A percentile compares a stretch with the other conserved stretches of the same genome.
These are phyloP conservation scores for Philonicus albiceps DNA, from an alignment of 2,888 invertebrate species.

Conservation along the genomic window DNA sequence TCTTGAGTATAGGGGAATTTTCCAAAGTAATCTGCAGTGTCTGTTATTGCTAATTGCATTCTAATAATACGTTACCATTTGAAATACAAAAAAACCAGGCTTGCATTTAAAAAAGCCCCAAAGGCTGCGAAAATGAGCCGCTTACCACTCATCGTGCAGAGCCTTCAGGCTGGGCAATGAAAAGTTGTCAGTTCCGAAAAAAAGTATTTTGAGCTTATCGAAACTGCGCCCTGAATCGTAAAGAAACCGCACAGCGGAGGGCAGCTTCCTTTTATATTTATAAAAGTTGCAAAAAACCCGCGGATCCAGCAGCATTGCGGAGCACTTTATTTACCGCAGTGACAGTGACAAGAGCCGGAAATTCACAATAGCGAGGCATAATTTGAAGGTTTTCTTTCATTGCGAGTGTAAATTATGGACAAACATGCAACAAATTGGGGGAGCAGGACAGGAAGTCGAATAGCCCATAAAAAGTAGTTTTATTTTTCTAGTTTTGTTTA, in stretches of 20 bases:
- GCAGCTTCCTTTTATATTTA: constrained; percentile 58
- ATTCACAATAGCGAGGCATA: not conserved
- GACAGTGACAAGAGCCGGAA: not conserved
- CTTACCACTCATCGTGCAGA: constrained; percentile 70
- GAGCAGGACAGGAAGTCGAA: not conserved
- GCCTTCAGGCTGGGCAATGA: constrained; percentile 76
- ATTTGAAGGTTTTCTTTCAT: not conserved
- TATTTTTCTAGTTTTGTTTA: not conserved
- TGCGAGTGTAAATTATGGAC: not conserved
- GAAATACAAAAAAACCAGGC: too few relatives aligned
- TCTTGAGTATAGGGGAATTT: too few relatives aligned
- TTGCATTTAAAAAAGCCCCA: too few relatives aligned
- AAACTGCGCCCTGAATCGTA: not conserved
- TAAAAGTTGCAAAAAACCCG: constrained; percentile 48
- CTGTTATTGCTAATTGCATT: too few relatives aligned
- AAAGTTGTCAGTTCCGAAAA: constrained; percentile 88
- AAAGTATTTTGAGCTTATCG: constrained; percentile 68
- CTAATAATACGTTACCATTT: too few relatives aligned
- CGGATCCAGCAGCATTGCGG: not conserved
- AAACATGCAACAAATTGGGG: not conserved
- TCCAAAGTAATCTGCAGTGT: not conserved
- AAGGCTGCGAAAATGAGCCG: not conserved
- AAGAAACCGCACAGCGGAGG: not conserved
- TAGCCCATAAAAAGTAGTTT: not conserved
- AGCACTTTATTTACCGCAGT: not conserved